Evolutionary conservation across 2,888 invertebrate genomes (phyloP), one percentile per base, ranked within the genome.

Genomic region (Melikaiella ostensackeni): DNA sequence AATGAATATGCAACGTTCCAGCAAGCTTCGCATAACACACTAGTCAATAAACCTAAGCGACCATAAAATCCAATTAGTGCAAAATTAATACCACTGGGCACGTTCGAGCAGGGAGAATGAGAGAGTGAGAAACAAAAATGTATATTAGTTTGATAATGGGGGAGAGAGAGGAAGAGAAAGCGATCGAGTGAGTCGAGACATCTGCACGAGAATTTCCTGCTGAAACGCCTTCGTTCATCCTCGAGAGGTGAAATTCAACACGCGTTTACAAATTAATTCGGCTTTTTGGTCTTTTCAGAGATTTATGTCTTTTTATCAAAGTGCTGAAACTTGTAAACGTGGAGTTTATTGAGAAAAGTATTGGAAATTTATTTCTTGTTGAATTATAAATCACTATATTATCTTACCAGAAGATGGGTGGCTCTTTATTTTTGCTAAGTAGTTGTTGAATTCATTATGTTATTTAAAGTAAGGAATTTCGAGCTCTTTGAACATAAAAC

Each of bases 51-150:
- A 89, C 85, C 87, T 87, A 86, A 89, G 86, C 86, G 87, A 87
- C 87, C 89, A 88, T 90, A 89, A 90, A 90, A 90, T 89, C 88
- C 89, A 90, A 90, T 90, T 90, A 90, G 89, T 79, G 85, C 82
- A 85, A 88, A 88, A 88, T 88, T 88, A 88, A 87, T 88, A 88
- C 86, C 79, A 83, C 77, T 80, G 80, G 79, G 81, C 77, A 78
- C 77, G 70, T 70, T 70, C 70, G 70, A 70, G 70, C 27, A 63
- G 21, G 21, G 13, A 63, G 19, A 35, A 35, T 21, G 35, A 63
- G 35, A 63, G 63, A 63, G 38, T 11, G 30, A 70, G 66, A 70
- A 33, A 70, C 30, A 24, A 3, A 27, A 33, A 70, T 50, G 21
- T 70, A 70, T 50, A 70, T 70, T 46, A n/a, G 46, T 70, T 70